Evolutionary conservation across 2,797 vertebrate genomes (phyloP), one percentile per base, ranked within the genome.

Genomic region (Microctenopoma lineatum): DNA sequence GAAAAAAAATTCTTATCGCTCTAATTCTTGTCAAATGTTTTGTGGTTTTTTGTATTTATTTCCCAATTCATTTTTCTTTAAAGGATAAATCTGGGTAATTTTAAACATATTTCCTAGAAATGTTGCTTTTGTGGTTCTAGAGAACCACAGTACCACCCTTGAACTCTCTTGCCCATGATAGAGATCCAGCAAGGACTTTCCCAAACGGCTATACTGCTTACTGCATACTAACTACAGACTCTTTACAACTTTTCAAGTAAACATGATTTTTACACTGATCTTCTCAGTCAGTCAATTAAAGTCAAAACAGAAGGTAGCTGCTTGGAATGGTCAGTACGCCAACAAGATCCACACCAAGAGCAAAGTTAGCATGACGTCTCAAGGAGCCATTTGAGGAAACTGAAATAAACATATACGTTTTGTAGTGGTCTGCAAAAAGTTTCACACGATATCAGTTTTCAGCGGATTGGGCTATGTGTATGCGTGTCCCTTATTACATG

Each of bases 401-500:
- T 41, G 39, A 41, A 15, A 41, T 13, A 14, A 41, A 14, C 4
- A 14, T 14, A 14, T 5, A 14, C 4, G 15, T 41, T 14, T 14
- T 5, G 1, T 14, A 41, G 4, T 14, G 68, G 84, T 81, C 75
- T 67, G 59, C n/a, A 7, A 85, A 66, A 67, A 85, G 79, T 91
- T 93, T 92, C 89, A 86, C 78, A 85, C 90, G 77, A 84, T 92
- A 91, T 93, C 88, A 66, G 84, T 72, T 94, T 93, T 90, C 93
- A 86, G 66, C 50, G 73, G 77, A 85, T 53, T 47, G 66, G 63
- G 60, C 77, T 53, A 38, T 74, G 54, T 70, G 67, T 79, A 63
- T 73, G 52, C 81, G 60, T 73, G 82, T 67, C 63, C 21, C 25
- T 81, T 81, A 64, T 77, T 84, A 70, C 83, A 59, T 50, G 60